Conservation (phyloP, 2,888 invertebrate genomes). For the Paralinhomoeus sp. region DNA sequence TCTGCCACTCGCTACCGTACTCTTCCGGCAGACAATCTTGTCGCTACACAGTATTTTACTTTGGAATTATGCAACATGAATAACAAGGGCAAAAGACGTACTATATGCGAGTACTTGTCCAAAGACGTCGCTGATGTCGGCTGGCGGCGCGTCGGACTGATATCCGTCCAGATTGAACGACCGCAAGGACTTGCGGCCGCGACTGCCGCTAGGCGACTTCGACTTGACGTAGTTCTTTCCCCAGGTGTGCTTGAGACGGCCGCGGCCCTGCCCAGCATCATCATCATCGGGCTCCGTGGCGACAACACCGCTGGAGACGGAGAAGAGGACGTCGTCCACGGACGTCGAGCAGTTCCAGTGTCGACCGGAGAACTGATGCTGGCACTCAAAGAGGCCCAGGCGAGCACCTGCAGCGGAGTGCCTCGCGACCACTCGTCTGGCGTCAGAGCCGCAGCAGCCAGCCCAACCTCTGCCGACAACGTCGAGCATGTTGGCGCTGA, state of each 20-base stretch:
- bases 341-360: constrained; percentile 29
- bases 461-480: constrained; percentile 16
- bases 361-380: constrained; percentile 27
- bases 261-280: background rate
- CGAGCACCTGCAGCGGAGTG: constrained; percentile 18
- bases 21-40: no score
- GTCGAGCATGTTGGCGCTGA: constrained; percentile 47
- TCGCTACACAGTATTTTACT: no score
- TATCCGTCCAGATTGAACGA: background rate
- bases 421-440: background rate
- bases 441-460: background rate
- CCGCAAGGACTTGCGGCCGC: background rate
- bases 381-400: constrained; percentile 29
- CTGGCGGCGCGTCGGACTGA: constrained; percentile 1
- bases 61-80: no score
- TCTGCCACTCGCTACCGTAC: no score
- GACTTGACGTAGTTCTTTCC: background rate
- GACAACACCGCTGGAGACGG: background rate
- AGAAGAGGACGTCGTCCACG: background rate
- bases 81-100: no score
- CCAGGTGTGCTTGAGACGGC: background rate
- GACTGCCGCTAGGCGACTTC: background rate
- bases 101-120: constrained; percentile 59
- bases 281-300: background rate
- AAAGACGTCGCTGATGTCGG: constrained; percentile 51